These are phyloP conservation scores for Pterobdella sp. DNA, from an alignment of 2,888 invertebrate species.

Conservation along the genomic window DNA sequence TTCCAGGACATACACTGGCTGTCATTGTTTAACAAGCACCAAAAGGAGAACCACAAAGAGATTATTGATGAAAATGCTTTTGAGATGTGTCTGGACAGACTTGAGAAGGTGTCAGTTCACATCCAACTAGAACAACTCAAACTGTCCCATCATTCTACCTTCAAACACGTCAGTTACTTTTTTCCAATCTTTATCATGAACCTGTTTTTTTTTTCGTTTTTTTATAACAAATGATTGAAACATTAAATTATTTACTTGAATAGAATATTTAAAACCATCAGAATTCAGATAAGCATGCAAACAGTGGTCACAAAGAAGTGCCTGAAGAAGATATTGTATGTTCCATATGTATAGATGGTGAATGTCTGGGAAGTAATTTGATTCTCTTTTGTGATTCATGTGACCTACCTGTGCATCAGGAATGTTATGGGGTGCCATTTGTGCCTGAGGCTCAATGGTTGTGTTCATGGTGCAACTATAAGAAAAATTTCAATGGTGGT, in stretches of 20 bases:
- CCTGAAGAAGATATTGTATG: conserved; percentile 95
- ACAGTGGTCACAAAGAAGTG: conserved; percentile 56
- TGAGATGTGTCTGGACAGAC: conserved; percentile 86
- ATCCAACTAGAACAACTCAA: conserved; percentile 22
- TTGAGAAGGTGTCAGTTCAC: conserved; percentile 69
- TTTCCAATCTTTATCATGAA: too few relatives aligned
- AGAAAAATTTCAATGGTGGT: not conserved
- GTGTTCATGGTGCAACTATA: conserved; percentile 82
- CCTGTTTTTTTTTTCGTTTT: too few relatives aligned
- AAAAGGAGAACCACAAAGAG: conserved; percentile 59
- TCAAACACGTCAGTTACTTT: conserved; percentile 1
- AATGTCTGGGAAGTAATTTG: conserved; percentile 95
- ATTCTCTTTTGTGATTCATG: conserved; percentile 99
- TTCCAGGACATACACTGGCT: conserved; percentile 79
- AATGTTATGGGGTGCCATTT: conserved; percentile 94
- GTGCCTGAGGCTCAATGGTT: conserved; percentile 97
- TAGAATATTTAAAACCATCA: too few relatives aligned
- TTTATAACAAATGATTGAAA: too few relatives aligned
- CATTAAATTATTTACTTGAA: too few relatives aligned
- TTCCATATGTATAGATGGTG: conserved; percentile 96
- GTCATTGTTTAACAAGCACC: conserved; percentile 73
- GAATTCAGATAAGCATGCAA: conserved; percentile 50
- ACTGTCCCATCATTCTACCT: not conserved
- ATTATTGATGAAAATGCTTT: conserved; percentile 78
- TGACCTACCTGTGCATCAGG: conserved; percentile 93